phyloP scores from a whole-genome alignment of 2,113 vertebrate species.

The Lonchura striata region DNA sequence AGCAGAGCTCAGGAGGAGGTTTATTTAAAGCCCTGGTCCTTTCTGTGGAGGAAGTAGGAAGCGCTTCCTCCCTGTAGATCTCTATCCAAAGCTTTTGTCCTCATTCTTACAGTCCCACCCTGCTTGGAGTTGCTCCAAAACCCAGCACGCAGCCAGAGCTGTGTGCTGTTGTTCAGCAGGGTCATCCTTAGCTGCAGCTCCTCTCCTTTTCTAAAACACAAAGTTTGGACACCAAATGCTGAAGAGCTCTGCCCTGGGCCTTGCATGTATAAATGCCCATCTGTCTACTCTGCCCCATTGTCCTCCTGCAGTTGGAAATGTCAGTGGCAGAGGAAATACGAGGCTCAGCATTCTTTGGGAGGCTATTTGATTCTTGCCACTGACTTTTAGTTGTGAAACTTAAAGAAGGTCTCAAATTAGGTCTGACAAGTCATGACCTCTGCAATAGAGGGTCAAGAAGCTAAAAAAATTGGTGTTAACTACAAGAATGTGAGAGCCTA shows the following conservation, averaged over 20 bases:
- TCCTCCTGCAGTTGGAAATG: not conserved
- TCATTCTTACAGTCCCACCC: slow-evolving; percentile 34
- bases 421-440: not conserved
- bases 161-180: not conserved
- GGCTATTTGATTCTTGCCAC: not conserved
- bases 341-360: not conserved
- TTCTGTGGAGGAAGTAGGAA: slow-evolving; percentile 52
- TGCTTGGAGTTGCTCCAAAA: slow-evolving; percentile 20
- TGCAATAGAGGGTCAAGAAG: not conserved
- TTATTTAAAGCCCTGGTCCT: slow-evolving; percentile 53
- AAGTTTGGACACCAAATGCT: not conserved
- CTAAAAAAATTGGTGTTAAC: not conserved
- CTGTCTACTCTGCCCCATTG: not conserved
- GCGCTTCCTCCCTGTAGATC: slow-evolving; percentile 33
- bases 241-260: not conserved
- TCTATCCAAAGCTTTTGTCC: slow-evolving; percentile 51
- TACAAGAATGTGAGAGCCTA: not conserved
- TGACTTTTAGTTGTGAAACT: not conserved
- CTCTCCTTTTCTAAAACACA: not conserved
- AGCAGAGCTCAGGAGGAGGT: not conserved
- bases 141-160: not conserved
- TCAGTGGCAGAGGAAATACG: not conserved
- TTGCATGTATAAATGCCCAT: not conserved
- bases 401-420: not conserved
- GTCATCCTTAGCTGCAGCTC: not conserved